phyloP scores from a whole-genome alignment of 2,888 invertebrate genomes.

The Epinotia nisella region DNA sequence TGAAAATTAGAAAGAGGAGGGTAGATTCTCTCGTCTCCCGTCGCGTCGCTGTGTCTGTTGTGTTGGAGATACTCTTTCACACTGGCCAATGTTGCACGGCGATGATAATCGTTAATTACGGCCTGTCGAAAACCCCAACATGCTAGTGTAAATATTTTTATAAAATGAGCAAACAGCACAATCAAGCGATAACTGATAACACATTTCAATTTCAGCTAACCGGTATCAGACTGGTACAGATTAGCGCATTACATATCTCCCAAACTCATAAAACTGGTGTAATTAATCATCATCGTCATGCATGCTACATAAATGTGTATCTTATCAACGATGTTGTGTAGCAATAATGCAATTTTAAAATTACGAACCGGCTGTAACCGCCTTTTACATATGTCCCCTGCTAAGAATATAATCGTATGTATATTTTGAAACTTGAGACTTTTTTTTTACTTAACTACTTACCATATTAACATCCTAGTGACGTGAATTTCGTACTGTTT shows the following conservation, averaged over 20 bases:
- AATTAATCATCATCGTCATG: slow-evolving; percentile 27
- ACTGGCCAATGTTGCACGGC: neutral
- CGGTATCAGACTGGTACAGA: slow-evolving; percentile 54
- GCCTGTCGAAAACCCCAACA: slow-evolving; percentile 6
- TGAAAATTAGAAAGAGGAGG: no score
- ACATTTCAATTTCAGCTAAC: slow-evolving; percentile 53
- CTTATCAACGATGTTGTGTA: slow-evolving; percentile 22
- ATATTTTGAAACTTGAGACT: no score
- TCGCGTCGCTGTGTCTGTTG: no score
- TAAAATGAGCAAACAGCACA: slow-evolving; percentile 31
- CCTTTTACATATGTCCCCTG: neutral
- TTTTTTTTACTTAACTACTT: no score
- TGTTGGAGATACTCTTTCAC: no score
- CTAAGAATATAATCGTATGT: no score
- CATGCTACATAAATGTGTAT: slow-evolving; percentile 16
- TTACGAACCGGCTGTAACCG: neutral
- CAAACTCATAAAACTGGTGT: slow-evolving; percentile 39
- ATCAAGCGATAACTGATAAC: slow-evolving; percentile 41
- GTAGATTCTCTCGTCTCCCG: no score
- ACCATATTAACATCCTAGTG: no score
- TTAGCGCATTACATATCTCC: slow-evolving; percentile 48
- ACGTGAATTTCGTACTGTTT: no score
- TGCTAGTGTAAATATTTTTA: slow-evolving; percentile 20
- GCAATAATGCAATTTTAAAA: slow-evolving; percentile 9
- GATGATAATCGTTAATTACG: neutral